Percentiles rank a stretch among this genome's conserved stretches.
Evolutionary conservation across 2,113 vertebrate species (phyloP).

Genomic region (Prunella himalayana): DNA sequence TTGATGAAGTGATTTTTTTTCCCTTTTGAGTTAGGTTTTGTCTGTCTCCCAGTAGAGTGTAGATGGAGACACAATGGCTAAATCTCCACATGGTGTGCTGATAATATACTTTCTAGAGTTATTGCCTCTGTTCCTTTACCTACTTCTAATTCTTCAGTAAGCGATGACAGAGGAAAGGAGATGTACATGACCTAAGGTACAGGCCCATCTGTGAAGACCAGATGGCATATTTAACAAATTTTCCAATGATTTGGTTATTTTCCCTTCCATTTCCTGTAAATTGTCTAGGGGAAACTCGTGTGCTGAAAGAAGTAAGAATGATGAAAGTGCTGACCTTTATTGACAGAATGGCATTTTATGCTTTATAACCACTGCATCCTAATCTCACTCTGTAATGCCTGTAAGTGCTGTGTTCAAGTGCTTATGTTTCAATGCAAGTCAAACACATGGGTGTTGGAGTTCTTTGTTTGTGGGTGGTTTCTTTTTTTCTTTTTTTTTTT

Average conservation of each 20-base stretch:
- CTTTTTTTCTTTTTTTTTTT: background rate
- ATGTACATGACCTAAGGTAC: background rate
- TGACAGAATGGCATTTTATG: background rate
- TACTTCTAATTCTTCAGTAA: background rate
- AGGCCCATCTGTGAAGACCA: constrained; percentile 32
- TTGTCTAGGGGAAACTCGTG: background rate
- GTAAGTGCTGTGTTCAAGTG: background rate
- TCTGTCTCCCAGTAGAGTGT: background rate
- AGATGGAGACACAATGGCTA: background rate
- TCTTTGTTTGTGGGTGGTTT: too few relatives aligned
- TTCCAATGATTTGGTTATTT: constrained; percentile 25
- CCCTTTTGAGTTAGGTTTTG: background rate
- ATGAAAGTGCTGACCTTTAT: constrained; percentile 23
- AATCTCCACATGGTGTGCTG: background rate
- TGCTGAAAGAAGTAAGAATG: constrained; percentile 11
- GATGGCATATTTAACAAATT: constrained; percentile 20
- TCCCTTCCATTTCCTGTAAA: constrained; percentile 41
- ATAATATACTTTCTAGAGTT: background rate
- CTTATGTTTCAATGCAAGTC: background rate
- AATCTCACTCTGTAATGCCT: background rate
- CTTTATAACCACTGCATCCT: background rate
- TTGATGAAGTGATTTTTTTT: background rate
- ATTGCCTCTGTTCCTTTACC: background rate
- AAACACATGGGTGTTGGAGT: background rate
- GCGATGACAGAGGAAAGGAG: background rate